Evolutionary conservation across 1,140 invertebrate genomes (phyloP).

Genomic region (Diachasma alloeum): DNA sequence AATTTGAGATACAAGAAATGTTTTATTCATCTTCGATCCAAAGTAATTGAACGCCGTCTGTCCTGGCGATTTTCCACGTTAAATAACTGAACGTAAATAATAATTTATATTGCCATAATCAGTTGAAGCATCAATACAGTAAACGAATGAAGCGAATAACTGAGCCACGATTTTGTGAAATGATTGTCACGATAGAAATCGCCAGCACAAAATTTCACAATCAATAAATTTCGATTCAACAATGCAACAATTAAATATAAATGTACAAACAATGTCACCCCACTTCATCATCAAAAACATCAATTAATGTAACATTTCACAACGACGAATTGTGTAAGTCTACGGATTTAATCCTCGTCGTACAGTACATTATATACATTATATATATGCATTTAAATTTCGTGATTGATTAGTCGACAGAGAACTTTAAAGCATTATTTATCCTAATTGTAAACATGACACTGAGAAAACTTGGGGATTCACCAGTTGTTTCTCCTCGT

Average conservation of each 20-base stretch:
- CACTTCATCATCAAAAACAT: neutral
- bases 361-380: neutral
- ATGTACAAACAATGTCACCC: conserved; percentile 26
- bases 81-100: neutral
- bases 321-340: neutral
- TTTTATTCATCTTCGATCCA: neutral
- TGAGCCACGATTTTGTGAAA: neutral
- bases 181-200: conserved; percentile 18
- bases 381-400: conserved; percentile 2
- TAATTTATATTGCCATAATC: neutral
- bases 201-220: conserved; percentile 21
- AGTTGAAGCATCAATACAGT: neutral
- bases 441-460: neutral
- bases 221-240: neutral
- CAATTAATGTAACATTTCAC: conserved; percentile 16
- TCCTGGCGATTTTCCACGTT: conserved; percentile 9
- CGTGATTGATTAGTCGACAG: neutral
- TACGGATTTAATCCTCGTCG: neutral
- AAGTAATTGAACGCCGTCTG: neutral
- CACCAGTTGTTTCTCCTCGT: neutral
- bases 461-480: neutral
- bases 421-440: neutral
- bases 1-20: neutral
- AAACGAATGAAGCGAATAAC: neutral
- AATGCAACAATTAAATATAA: conserved; percentile 28